phyloP scores from a whole-genome alignment of 1,140 invertebrate genomes.

The Papilio polytes region DNA sequence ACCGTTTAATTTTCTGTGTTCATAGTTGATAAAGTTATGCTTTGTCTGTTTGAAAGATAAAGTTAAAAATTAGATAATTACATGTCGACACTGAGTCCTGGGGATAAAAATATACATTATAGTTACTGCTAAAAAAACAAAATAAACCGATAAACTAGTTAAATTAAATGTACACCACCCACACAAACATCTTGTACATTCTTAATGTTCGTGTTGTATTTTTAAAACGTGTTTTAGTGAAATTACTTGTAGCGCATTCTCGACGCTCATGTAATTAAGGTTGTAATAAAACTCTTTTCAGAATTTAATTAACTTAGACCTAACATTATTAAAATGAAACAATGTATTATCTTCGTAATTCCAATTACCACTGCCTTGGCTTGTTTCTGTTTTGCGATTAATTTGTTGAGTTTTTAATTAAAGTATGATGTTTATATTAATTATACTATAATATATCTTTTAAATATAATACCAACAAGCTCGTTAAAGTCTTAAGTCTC shows the following conservation, averaged over 20 bases:
- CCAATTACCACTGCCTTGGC: slow-evolving; percentile 28
- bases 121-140: not conserved
- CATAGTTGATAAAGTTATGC: not conserved
- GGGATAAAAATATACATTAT: not conserved
- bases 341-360: slow-evolving; percentile 35
- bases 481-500: not conserved
- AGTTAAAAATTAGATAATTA: not conserved
- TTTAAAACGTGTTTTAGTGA: slow-evolving; percentile 36
- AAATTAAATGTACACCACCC: slow-evolving; percentile 13
- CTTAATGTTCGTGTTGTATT: slow-evolving; percentile 24
- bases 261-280: slow-evolving; percentile 36
- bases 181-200: slow-evolving; percentile 1
- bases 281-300: slow-evolving; percentile 39
- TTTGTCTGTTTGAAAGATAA: not conserved
- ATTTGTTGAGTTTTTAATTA: slow-evolving; percentile 21
- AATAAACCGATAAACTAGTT: slow-evolving; percentile 26
- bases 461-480: not conserved
- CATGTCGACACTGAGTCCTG: not conserved
- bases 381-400: slow-evolving; percentile 27
- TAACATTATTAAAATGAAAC: slow-evolving; percentile 36
- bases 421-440: slow-evolving; percentile 19
- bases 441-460: not conserved
- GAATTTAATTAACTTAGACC: slow-evolving; percentile 36
- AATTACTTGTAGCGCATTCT: slow-evolving; percentile 36
- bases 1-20: slow-evolving; percentile 25